Percentiles rank a stretch among this genome's conserved stretches.
Conservation (phyloP, 1,140 invertebrate genomes). For the Dendrolimus kikuchii region DNA sequence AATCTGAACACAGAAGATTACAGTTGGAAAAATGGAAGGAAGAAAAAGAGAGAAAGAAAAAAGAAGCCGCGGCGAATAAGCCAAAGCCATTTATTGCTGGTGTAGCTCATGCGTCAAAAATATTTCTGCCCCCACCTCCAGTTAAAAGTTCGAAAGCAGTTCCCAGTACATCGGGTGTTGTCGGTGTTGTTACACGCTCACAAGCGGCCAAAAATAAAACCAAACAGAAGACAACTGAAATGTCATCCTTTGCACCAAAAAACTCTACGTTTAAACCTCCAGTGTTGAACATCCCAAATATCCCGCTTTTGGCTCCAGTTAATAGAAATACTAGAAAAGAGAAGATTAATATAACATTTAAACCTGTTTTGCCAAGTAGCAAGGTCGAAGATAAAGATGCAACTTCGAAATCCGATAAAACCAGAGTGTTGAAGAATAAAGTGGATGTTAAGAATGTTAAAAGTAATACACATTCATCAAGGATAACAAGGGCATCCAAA, state of each 20-base stretch:
- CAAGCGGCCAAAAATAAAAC: slow-evolving; percentile 29
- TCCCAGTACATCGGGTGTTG: slow-evolving; percentile 45
- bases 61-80: slow-evolving; percentile 35
- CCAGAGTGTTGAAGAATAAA: too few species aligned
- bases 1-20: slow-evolving; percentile 36
- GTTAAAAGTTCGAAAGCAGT: slow-evolving; percentile 18
- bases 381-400: slow-evolving; percentile 3
- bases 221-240: slow-evolving; percentile 9
- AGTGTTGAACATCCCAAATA: slow-evolving; percentile 26
- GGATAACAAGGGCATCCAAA: too few species aligned
- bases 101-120: slow-evolving; percentile 27
- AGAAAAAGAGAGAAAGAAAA: slow-evolving; percentile 49
- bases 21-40: slow-evolving; percentile 57
- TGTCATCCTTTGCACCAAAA: slow-evolving; percentile 48
- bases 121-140: slow-evolving; percentile 43
- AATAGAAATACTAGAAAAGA: slow-evolving; percentile 13
- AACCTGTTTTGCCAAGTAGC: slow-evolving; percentile 18
- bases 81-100: slow-evolving; percentile 54
- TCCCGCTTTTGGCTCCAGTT: slow-evolving; percentile 19
- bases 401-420: not conserved
- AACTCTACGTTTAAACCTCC: slow-evolving; percentile 47
- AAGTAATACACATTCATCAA: too few species aligned
- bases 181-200: slow-evolving; percentile 50
- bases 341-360: slow-evolving; percentile 20
- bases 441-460: too few species aligned